These are phyloP conservation scores for Chondrosia reniformis DNA, from an alignment of 37 sponge, comb jelly and placozoan species.

Conservation along the genomic window DNA sequence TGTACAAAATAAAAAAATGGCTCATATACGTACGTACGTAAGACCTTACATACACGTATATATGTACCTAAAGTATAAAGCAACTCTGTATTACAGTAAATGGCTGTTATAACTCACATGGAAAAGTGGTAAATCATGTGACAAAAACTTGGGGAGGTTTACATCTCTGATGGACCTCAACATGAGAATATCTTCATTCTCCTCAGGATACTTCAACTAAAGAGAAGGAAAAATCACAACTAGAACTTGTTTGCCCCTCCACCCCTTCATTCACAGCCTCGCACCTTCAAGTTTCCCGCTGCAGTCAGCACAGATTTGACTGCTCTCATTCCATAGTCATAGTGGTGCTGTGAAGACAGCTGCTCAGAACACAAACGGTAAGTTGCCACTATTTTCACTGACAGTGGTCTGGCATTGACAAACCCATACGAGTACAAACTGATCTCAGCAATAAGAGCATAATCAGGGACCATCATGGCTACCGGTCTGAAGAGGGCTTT, in stretches of 20 bases:
- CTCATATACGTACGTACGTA: neutral
- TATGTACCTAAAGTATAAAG: too few species aligned
- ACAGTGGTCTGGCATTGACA: slow-evolving; percentile 94
- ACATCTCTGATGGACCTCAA: slow-evolving; percentile 95
- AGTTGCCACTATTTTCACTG: slow-evolving; percentile 99
- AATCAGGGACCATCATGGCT: slow-evolving; percentile 99
- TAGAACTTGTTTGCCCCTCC: neutral
- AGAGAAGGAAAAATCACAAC: neutral
- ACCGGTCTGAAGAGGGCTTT: slow-evolving; percentile 98
- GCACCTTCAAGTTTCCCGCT: slow-evolving; percentile 91
- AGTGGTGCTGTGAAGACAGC: slow-evolving; percentile 98
- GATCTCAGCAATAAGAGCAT: slow-evolving; percentile 99
- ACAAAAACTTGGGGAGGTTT: slow-evolving; percentile 94
- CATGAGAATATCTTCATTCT: slow-evolving; percentile 95
- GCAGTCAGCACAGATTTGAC: slow-evolving; percentile 99
- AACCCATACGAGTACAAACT: slow-evolving; percentile 98
- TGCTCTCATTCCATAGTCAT: slow-evolving; percentile 99
- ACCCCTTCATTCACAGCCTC: neutral
- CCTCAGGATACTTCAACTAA: slow-evolving; percentile 94
- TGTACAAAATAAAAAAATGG: neutral
- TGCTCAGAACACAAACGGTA: slow-evolving; percentile 99
- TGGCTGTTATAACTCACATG: slow-evolving; percentile 39
- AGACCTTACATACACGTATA: neutral
- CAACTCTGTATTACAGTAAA: too few species aligned
- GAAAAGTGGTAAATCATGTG: slow-evolving; percentile 95